Evolutionary conservation across 2,797 vertebrate genomes (phyloP).

Genomic region (Columba guinea): DNA sequence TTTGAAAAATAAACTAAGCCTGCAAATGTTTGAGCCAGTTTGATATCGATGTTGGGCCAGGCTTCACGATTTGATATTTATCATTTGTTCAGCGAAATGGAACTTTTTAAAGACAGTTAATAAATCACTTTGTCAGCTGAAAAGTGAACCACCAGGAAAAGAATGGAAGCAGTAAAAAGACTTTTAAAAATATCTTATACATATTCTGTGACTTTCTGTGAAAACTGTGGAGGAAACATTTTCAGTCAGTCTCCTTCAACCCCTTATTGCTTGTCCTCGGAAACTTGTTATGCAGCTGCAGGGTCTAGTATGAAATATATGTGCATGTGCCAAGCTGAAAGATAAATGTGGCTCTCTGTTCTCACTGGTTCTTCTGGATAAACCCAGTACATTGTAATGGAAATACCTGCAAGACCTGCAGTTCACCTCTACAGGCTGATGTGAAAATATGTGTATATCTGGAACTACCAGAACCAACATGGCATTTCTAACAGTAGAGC

Average conservation of each 20-base stretch:
- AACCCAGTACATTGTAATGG: not conserved
- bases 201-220: constrained; percentile 52
- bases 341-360: not conserved
- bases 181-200: constrained; percentile 40
- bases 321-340: not conserved
- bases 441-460: not conserved
- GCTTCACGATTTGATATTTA: constrained; percentile 75
- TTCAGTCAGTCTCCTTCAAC: constrained; percentile 16
- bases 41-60: constrained; percentile 70
- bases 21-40: constrained; percentile 53
- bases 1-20: constrained; percentile 68
- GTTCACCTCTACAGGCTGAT: not conserved
- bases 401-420: not conserved
- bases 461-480: not conserved
- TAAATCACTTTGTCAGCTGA: constrained; percentile 77
- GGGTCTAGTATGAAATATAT: not conserved
- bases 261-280: not conserved
- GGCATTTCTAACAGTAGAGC: not conserved
- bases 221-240: constrained; percentile 28
- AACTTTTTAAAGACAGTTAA: constrained; percentile 78
- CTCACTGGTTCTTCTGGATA: not conserved
- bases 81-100: constrained; percentile 74
- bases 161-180: constrained; percentile 46
- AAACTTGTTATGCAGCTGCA: not conserved
- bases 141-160: constrained; percentile 63